phyloP scores from a whole-genome alignment of 2,888 invertebrate species.

The Lasioglossum zephyrum region DNA sequence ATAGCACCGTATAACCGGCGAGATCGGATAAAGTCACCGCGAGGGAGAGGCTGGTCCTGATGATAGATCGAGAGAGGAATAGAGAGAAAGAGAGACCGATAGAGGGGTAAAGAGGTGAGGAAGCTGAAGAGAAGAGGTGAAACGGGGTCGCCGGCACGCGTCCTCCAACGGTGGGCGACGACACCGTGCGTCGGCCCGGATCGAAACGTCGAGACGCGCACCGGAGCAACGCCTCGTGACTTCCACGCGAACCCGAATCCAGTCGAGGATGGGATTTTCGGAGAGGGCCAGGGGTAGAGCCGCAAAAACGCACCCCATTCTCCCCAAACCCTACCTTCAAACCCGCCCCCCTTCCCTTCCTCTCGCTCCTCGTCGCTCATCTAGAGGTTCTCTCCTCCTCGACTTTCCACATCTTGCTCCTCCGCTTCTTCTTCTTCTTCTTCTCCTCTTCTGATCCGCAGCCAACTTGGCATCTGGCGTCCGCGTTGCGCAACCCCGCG shows the following conservation, averaged over 20 bases:
- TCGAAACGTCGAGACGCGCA: conserved; percentile 71
- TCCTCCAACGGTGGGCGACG: conserved; percentile 1
- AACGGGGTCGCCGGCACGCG: conserved; percentile 32
- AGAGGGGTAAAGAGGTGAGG: background rate
- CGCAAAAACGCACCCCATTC: conserved; percentile 51
- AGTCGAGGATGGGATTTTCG: conserved; percentile 60
- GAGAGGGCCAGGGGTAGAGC: conserved; percentile 31
- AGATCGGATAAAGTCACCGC: conserved; percentile 66
- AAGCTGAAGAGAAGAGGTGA: conserved; percentile 37
- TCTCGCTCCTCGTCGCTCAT: background rate
- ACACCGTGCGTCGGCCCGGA: conserved; percentile 37
- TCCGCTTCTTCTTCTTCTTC: background rate
- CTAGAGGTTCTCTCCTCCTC: background rate
- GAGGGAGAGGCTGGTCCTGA: conserved; percentile 38
- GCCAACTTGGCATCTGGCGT: conserved; percentile 59
- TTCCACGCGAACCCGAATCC: conserved; percentile 62
- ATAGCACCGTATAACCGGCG: conserved; percentile 50
- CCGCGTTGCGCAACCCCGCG: conserved; percentile 46
- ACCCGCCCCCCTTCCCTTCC: background rate
- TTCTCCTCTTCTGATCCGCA: background rate
- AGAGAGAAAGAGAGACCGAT: background rate
- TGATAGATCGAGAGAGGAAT: conserved; percentile 62
- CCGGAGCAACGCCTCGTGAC: conserved; percentile 58
- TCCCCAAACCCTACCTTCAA: background rate
- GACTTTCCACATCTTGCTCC: background rate